Percentiles rank a stretch among this genome's conserved stretches.
Conservation (phyloP, 2,113 vertebrate species). For the Columba janthina region DNA sequence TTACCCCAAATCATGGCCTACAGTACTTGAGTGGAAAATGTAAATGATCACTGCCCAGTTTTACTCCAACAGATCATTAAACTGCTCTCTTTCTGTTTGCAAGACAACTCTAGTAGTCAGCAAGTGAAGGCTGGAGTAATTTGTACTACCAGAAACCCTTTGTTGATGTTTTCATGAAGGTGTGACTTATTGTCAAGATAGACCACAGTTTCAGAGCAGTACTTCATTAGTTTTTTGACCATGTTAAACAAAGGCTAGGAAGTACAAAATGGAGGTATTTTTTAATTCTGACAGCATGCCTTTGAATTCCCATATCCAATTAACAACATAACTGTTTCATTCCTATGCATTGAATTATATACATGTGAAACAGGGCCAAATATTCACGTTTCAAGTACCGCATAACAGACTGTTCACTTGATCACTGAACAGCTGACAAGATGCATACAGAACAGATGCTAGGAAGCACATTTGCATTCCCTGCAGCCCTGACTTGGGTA, state of each 20-base stretch:
- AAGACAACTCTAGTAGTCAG: neutral
- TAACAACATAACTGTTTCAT: neutral
- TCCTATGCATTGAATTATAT: neutral
- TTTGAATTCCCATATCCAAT: neutral
- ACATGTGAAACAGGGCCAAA: neutral
- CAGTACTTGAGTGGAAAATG: neutral
- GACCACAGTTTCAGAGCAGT: neutral
- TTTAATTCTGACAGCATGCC: neutral
- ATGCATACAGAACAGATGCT: conserved; percentile 43
- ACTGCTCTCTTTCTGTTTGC: neutral
- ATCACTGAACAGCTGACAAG: neutral
- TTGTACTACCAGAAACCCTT: neutral
- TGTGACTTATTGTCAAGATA: neutral
- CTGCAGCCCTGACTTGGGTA: conserved; percentile 1
- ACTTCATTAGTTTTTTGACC: neutral
- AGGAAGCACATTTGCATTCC: conserved; percentile 4
- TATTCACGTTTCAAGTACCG: neutral
- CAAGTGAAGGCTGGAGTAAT: neutral
- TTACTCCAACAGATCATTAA: neutral
- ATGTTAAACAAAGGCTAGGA: neutral
- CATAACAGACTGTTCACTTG: neutral
- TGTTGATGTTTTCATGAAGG: neutral
- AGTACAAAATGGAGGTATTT: neutral
- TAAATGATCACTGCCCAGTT: neutral
- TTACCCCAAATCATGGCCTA: neutral